Conservation (phyloP, 2,113 vertebrate species). For the Zosterops hypoxanthus region DNA sequence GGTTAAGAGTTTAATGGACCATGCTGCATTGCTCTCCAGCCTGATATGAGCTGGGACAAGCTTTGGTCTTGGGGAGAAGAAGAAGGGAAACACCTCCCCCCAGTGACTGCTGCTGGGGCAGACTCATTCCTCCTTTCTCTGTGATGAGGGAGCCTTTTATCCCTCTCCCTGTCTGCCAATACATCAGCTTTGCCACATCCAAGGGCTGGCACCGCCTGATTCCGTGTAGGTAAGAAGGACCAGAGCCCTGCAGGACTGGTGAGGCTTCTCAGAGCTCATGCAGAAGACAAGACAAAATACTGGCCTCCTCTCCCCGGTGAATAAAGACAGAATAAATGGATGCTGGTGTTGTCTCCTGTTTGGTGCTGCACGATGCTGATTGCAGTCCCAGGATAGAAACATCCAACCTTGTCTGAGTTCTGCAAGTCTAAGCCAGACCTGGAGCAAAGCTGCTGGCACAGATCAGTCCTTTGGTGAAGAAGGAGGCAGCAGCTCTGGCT, state of each 20-base stretch:
- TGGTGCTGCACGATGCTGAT: background rate
- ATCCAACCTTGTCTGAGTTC: background rate
- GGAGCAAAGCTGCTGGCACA: background rate
- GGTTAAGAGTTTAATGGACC: background rate
- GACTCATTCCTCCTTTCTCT: background rate
- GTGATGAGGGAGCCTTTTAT: background rate
- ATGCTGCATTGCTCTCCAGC: background rate
- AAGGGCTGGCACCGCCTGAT: background rate
- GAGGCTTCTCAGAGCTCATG: background rate
- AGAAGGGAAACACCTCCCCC: background rate
- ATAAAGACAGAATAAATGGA: constrained; percentile 36
- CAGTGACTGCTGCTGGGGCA: background rate
- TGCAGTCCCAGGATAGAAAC: background rate
- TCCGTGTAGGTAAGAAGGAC: background rate
- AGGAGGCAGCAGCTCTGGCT: background rate
- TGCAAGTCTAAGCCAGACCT: background rate
- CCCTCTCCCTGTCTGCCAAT: background rate
- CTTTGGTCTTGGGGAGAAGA: background rate
- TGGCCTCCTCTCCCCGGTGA: background rate
- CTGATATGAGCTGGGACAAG: background rate
- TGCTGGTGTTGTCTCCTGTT: background rate
- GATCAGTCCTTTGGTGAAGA: background rate
- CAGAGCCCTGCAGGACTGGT: background rate
- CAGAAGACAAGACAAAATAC: background rate
- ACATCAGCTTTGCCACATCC: background rate